Base-by-base conservation (phyloP, 2,113 vertebrate genomes). In the Eulacestoma nigropectus region DNA sequence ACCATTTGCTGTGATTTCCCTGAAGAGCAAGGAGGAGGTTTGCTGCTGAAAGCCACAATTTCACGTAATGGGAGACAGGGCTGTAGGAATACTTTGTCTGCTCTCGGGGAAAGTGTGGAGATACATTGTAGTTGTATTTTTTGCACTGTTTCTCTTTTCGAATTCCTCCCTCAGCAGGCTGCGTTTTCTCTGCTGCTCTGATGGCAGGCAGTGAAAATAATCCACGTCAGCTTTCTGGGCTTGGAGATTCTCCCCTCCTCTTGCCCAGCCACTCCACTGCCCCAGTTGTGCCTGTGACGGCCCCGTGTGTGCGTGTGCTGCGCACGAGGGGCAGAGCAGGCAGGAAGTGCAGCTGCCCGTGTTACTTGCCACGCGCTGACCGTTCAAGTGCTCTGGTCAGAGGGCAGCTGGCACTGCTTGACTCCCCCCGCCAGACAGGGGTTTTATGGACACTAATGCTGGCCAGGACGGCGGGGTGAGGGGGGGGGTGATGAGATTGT, bases 321-420 rank as follows among this genome's bases (percentile, higher is more conserved):
- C 56, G 42, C 47, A 19, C 27, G 3, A 33, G 63, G 69, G 68
- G 47, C 67, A 62, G 60, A 53, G 22, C 15, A 65, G 64, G 69
- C 62, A 53, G 13, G 32, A 14, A 42, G 23, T 37, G 53, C 46
- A 76, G 70, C 65, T 87, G 60, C n/a, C 62, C 22, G 47, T n/a
- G 81, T 39, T 76, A 1, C 63, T 62, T 82, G 76, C 84, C 30
- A 5, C 4, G 22, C 74, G 65, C 19, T 89, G 63, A 6, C 69
- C n/a, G n/a, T n/a, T n/a, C n/a, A n/a, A n/a, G n/a, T 46, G 75
- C n/a, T 49, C 55, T 57, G n/a, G 83, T 77, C 69, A 62, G 79
- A 65, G 83, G 50, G 23, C 74, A 76, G 77, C 75, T 91, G 93
- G 68, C 90, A 88, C 63, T 84, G 64, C 73, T 84, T 83, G 83